Conservation (phyloP, 1,140 invertebrate species). For the Monomorium pharaonis region DNA sequence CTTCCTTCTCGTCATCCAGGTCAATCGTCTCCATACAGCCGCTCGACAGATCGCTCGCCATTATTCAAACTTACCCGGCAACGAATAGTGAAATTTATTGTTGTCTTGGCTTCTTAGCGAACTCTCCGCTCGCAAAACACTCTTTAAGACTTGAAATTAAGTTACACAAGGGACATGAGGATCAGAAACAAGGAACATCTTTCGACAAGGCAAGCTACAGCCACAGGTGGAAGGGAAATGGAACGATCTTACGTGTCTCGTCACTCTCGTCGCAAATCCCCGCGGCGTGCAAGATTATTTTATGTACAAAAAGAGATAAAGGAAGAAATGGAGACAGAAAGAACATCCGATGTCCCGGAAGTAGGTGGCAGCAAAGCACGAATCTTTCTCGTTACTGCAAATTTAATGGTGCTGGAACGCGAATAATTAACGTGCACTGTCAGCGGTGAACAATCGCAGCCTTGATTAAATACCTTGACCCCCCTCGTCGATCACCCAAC, state of each 20-base stretch:
- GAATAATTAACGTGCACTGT: slow-evolving; percentile 5
- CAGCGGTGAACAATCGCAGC: slow-evolving; percentile 5
- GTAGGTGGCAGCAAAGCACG: background rate
- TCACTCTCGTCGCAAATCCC: background rate
- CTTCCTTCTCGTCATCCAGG: slow-evolving; percentile 81
- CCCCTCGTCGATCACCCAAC: slow-evolving; percentile 13
- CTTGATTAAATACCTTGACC: slow-evolving; percentile 44
- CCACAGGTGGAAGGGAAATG: background rate
- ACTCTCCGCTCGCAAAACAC: slow-evolving; percentile 39
- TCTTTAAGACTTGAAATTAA: slow-evolving; percentile 45
- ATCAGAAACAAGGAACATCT: background rate
- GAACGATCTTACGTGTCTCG: background rate
- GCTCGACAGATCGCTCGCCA: slow-evolving; percentile 82
- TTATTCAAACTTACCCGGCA: slow-evolving; percentile 72
- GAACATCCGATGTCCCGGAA: background rate
- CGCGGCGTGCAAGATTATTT: background rate
- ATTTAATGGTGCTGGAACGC: background rate
- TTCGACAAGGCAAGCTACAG: background rate
- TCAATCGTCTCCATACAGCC: slow-evolving; percentile 77
- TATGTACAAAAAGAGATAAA: background rate
- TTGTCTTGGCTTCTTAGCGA: background rate
- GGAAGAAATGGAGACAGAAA: background rate
- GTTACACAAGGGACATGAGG: slow-evolving; percentile 30
- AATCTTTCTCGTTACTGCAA: background rate
- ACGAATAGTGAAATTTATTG: background rate